Percentiles rank a stretch among this genome's conserved stretches.
phyloP scores from a whole-genome alignment of 2,797 vertebrate genomes.

The Limosa lapponica region DNA sequence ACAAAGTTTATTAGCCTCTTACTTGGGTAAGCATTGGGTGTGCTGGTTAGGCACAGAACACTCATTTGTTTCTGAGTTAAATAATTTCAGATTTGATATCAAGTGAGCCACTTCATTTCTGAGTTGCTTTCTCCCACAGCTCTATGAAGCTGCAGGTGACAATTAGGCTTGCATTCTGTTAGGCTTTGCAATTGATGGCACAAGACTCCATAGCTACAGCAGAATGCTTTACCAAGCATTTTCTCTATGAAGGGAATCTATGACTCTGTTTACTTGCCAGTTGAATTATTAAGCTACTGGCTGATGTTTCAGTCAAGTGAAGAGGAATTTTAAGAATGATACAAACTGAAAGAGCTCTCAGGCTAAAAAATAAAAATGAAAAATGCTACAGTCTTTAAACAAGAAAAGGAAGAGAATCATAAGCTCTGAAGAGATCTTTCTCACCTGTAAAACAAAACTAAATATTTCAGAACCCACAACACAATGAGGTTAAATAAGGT shows the following conservation, averaged over 20 bases:
- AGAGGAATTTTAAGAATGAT: not conserved
- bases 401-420: not conserved
- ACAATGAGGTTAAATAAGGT: not conserved
- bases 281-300: not conserved
- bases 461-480: not conserved
- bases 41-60: not conserved
- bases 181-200: not conserved
- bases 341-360: not conserved
- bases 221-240: not conserved
- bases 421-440: not conserved
- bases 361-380: not conserved
- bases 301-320: not conserved
- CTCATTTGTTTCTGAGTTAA: not conserved
- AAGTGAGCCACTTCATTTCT: not conserved
- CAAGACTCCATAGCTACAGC: not conserved
- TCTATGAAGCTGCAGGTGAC: not conserved
- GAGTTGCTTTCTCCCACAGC: not conserved
- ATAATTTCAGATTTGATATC: not conserved
- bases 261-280: not conserved
- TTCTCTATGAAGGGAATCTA: not conserved
- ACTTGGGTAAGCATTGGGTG: not conserved
- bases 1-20: not conserved
- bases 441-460: not conserved
- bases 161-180: not conserved
- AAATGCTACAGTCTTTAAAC: not conserved